phyloP scores from a whole-genome alignment of 2,888 invertebrate species.

The Lacanobia wlatinum region DNA sequence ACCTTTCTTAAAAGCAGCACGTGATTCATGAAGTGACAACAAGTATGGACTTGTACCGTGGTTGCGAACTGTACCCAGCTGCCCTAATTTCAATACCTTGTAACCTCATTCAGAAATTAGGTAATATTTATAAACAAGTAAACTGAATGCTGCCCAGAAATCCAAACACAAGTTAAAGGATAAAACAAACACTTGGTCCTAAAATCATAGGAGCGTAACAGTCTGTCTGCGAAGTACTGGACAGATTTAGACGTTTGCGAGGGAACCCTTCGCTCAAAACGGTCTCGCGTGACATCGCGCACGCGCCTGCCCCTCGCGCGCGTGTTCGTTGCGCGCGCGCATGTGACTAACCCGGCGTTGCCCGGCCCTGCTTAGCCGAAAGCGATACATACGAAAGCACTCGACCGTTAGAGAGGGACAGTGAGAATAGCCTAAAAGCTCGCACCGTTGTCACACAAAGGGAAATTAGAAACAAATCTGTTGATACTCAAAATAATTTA shows the following conservation, averaged over 20 bases:
- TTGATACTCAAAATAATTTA: constrained; percentile 70
- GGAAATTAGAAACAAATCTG: constrained; percentile 73
- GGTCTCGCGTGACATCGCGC: constrained; percentile 66
- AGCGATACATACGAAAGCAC: constrained; percentile 82
- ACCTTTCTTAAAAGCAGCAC: constrained; percentile 25
- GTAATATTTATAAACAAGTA: constrained; percentile 32
- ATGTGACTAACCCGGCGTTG: constrained; percentile 80
- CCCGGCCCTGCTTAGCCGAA: constrained; percentile 76
- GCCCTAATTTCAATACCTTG: constrained; percentile 32
- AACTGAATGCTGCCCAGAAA: constrained; percentile 69
- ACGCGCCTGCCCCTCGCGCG: constrained; percentile 68
- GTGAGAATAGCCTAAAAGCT: constrained; percentile 77
- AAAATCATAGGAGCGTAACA: constrained; percentile 69
- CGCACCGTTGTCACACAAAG: constrained; percentile 74
- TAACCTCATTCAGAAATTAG: constrained; percentile 24
- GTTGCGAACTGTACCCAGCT: constrained; percentile 32
- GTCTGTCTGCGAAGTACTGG: constrained; percentile 68
- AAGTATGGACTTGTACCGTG: constrained; percentile 5
- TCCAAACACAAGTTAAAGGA: constrained; percentile 56
- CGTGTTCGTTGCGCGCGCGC: constrained; percentile 87
- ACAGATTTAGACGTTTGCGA: constrained; percentile 73
- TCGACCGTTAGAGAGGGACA: constrained; percentile 79
- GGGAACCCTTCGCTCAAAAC: constrained; percentile 61
- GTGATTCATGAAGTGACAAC: constrained; percentile 5
- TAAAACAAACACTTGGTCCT: constrained; percentile 65